Conservation (phyloP, 2,113 vertebrate genomes). For the Tautogolabrus adspersus region DNA sequence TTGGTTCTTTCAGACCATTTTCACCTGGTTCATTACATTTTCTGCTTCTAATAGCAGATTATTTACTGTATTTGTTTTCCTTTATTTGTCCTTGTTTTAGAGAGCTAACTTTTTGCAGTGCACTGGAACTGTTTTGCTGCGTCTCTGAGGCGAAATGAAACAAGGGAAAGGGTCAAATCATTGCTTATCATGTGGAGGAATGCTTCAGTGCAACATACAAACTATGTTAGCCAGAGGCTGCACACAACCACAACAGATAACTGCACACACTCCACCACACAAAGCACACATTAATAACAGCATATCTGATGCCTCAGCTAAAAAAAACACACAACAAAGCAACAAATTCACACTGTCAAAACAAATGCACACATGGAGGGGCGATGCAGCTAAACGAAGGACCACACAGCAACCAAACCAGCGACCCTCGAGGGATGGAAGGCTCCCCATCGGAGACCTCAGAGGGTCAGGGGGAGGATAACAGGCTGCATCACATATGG, state of each 20-base stretch:
- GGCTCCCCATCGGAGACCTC: background rate
- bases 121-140: slow-evolving; percentile 8
- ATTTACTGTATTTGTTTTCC: background rate
- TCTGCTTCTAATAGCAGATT: background rate
- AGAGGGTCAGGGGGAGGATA: slow-evolving; percentile 4
- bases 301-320: slow-evolving; percentile 13
- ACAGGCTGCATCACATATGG: slow-evolving; percentile 43
- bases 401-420: slow-evolving; percentile 51
- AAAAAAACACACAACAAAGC: slow-evolving; percentile 17
- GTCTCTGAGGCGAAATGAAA: slow-evolving; percentile 16
- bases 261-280: slow-evolving; percentile 39
- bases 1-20: no score
- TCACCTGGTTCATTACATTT: no score
- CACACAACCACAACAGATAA: slow-evolving; percentile 22
- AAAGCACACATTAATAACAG: slow-evolving; percentile 41
- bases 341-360: slow-evolving; percentile 32
- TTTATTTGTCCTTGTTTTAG: background rate
- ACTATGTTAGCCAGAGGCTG: slow-evolving; percentile 13
- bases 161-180: slow-evolving; percentile 29
- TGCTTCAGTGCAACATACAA: slow-evolving; percentile 26
- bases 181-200: slow-evolving; percentile 37
- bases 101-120: background rate
- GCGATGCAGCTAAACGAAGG: slow-evolving; percentile 30
- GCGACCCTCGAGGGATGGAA: slow-evolving; percentile 2
- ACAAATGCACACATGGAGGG: slow-evolving; percentile 46